Conservation (phyloP, 2,888 invertebrate genomes). For the Zygothrica quintamaculata region DNA sequence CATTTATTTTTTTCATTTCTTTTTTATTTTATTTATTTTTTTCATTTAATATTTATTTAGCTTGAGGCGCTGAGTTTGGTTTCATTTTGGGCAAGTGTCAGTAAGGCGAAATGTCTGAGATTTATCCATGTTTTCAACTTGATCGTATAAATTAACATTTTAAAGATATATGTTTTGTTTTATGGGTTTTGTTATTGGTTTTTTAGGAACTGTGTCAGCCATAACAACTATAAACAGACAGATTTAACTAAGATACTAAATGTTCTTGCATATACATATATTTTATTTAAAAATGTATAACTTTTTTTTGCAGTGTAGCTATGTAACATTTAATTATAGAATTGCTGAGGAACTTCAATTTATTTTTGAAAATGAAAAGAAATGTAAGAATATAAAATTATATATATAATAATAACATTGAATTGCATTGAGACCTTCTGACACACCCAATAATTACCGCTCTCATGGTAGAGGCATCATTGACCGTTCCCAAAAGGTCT, state of each 20-base stretch:
- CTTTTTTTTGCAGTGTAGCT: too few relatives aligned
- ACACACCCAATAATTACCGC: conserved; percentile 55
- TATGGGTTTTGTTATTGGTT: too few relatives aligned
- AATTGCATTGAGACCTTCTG: not conserved
- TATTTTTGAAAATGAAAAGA: too few relatives aligned
- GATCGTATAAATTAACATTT: conserved; percentile 13
- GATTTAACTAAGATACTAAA: too few relatives aligned
- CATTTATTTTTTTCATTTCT: not conserved
- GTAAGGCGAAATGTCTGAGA: conserved; percentile 13
- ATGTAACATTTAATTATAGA: too few relatives aligned
- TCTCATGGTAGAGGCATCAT: conserved; percentile 9
- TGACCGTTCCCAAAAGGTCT: conserved; percentile 5
- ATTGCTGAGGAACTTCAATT: too few relatives aligned
- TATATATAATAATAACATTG: not conserved
- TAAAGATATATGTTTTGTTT: too few relatives aligned
- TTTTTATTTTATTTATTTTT: not conserved
- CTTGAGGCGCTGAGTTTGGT: conserved; percentile 26
- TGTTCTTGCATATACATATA: too few relatives aligned
- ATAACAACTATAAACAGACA: not conserved
- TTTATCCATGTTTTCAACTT: conserved; percentile 19
- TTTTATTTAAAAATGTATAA: too few relatives aligned
- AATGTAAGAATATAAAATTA: too few relatives aligned
- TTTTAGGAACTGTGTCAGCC: conserved; percentile 10
- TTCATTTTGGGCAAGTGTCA: conserved; percentile 47
- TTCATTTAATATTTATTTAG: conserved; percentile 7